Base-by-base conservation (phyloP, 2,797 vertebrate species). In the Clamator glandarius region DNA sequence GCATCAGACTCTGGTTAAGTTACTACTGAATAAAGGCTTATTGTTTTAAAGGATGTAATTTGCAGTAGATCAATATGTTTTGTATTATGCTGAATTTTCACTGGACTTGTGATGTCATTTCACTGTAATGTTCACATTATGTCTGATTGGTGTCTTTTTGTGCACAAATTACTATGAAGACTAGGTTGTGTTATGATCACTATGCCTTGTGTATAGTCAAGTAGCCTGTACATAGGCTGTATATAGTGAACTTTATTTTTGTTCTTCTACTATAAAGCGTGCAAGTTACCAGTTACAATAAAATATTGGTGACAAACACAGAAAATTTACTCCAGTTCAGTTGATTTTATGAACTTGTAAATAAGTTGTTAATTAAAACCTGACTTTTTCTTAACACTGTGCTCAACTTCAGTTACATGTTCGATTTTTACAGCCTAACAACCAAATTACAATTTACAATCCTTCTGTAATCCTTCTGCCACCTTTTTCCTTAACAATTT, bases 221-320 rank as follows among this genome's bases (percentile, higher is more conserved):
- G 97, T 98, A 98, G 97, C 95, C 97, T 97, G 93, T 93, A 89
- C 98, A 95, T 95, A 97, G 98, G 97, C 97, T 98, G 96, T 97
- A 98, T 97, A 97, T 97, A 98, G 92, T 92, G 96, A 97, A 98
- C 95, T 96, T 98, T 96, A 97, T 98, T 98, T 94, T 93, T 96
- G 96, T 96, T 97, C 96, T 98, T 97, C 97, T 98, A 87, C 98
- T 98, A 98, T 97, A 98, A 97, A 98, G 96, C 67, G 97, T 98
- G 97, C 96, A 96, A 93, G 98, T 98, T 98, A 93, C 98, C 98
- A 98, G 98, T 98, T 98, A 98, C 97, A 99, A 99, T 99, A 99
- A 99, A 98, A 95, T 93, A 95, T 98, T 97, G 98, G 97, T 98
- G 97, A 98, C 98, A 97, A 95, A 96, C 95, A 96, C 96, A 97